Percentiles rank a stretch among this genome's conserved stretches.
phyloP scores from a whole-genome alignment of 2,113 vertebrate genomes.

The Syngnathus scovelli region DNA sequence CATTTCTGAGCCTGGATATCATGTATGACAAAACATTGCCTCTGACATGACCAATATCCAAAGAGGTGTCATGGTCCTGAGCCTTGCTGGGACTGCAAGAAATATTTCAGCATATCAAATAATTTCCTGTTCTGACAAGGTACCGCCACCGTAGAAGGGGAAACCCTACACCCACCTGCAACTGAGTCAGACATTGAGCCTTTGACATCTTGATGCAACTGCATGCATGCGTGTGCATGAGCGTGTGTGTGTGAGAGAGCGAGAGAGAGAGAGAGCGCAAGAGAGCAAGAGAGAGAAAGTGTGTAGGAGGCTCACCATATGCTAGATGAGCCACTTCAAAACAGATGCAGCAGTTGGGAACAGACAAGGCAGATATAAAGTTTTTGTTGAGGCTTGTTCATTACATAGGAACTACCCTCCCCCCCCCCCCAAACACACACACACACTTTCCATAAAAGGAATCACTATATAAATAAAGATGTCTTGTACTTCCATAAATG shows the following conservation, averaged over 20 bases:
- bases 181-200: conserved; percentile 45
- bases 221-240: conserved; percentile 2
- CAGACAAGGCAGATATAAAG: conserved; percentile 10
- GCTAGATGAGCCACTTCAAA: conserved; percentile 33
- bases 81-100: conserved; percentile 28
- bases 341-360: conserved; percentile 29
- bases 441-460: neutral
- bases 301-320: conserved; percentile 51
- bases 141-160: conserved; percentile 37
- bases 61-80: neutral
- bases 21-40: neutral
- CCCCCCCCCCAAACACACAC: too few relatives aligned
- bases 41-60: neutral
- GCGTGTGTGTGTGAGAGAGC: conserved; percentile 5
- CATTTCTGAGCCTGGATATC: neutral
- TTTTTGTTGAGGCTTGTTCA: conserved; percentile 11
- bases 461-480: neutral
- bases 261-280: neutral
- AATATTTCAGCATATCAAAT: conserved; percentile 28
- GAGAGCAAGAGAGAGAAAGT: neutral
- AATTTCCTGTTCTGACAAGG: conserved; percentile 55
- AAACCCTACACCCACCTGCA: conserved; percentile 58
- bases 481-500: neutral
- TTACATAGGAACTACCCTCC: conserved; percentile 4
- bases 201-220: conserved; percentile 35